Percentiles rank a stretch among this genome's conserved stretches.
phyloP scores from a whole-genome alignment of 2,797 vertebrate species.

The Staurois parvus region DNA sequence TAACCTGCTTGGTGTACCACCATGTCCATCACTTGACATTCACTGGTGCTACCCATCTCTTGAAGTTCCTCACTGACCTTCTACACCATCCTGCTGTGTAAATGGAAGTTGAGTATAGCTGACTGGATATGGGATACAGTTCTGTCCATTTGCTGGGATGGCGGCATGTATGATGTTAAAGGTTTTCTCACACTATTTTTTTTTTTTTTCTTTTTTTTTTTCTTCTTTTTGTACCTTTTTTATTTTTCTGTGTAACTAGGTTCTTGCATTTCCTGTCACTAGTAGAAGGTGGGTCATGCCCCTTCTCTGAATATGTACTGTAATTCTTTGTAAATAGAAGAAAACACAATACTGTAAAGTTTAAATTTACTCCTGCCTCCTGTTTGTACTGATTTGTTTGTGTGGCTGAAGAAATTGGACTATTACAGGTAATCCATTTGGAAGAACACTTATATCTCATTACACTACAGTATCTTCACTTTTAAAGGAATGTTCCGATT shows the following conservation, averaged over 20 bases:
- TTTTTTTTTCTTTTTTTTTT: background rate
- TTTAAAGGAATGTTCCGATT: background rate
- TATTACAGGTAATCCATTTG: background rate
- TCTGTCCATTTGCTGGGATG: conserved; percentile 5
- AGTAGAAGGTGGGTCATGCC: conserved; percentile 75
- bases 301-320: conserved; percentile 86
- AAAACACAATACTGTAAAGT: conserved; percentile 89
- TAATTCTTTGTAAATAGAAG: conserved; percentile 92
- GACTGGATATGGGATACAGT: background rate
- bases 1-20: background rate
- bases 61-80: background rate
- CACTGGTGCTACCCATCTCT: conserved; percentile 48
- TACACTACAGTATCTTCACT: conserved; percentile 3
- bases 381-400: conserved; percentile 68
- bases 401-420: background rate
- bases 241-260: conserved; percentile 24
- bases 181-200: background rate
- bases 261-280: conserved; percentile 55
- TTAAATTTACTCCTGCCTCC: conserved; percentile 82
- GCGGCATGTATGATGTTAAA: background rate
- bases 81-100: conserved; percentile 16
- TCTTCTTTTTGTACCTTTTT: background rate
- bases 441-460: background rate
- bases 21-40: conserved; percentile 10
- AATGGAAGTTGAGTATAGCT: conserved; percentile 2